Evolutionary conservation across 2,888 invertebrate species (phyloP).

Genomic region (Tolmerus cingulatus): DNA sequence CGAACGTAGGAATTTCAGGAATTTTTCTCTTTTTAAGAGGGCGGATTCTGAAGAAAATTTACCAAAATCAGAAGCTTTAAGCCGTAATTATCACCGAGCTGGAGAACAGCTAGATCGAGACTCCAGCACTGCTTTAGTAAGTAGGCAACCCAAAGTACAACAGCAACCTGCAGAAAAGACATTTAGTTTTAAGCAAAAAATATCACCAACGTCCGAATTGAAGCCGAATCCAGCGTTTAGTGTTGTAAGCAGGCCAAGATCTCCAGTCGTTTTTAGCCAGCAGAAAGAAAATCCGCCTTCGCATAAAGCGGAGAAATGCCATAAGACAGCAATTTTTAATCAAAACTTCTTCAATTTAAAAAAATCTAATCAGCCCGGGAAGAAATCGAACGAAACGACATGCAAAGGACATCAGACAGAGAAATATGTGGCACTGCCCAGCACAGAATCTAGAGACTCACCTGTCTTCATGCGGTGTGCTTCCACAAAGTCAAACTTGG

Average conservation of each 20-base stretch:
- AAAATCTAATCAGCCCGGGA: conserved; percentile 40
- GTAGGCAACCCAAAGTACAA: conserved; percentile 26
- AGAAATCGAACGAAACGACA: conserved; percentile 11
- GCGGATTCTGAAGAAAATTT: conserved; percentile 61
- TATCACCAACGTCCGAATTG: conserved; percentile 50
- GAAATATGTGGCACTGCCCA: conserved; percentile 29
- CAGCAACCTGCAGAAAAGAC: conserved; percentile 47
- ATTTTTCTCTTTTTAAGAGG: conserved; percentile 46
- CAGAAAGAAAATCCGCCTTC: neutral
- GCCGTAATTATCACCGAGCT: neutral
- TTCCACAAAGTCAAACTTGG: neutral
- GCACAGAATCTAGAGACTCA: neutral
- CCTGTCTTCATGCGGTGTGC: neutral
- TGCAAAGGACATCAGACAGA: neutral
- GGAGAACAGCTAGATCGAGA: conserved; percentile 44
- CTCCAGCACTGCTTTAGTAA: neutral
- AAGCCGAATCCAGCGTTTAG: conserved; percentile 48
- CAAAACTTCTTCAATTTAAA: conserved; percentile 49
- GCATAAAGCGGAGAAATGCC: neutral
- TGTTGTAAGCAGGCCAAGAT: neutral
- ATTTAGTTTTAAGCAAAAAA: conserved; percentile 50
- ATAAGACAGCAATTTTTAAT: conserved; percentile 45
- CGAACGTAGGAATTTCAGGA: conserved; percentile 54
- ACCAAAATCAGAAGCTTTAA: conserved; percentile 45
- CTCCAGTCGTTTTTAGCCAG: neutral